Conservation (phyloP, 2,797 vertebrate species). For the Propithecus deckenii region DNA sequence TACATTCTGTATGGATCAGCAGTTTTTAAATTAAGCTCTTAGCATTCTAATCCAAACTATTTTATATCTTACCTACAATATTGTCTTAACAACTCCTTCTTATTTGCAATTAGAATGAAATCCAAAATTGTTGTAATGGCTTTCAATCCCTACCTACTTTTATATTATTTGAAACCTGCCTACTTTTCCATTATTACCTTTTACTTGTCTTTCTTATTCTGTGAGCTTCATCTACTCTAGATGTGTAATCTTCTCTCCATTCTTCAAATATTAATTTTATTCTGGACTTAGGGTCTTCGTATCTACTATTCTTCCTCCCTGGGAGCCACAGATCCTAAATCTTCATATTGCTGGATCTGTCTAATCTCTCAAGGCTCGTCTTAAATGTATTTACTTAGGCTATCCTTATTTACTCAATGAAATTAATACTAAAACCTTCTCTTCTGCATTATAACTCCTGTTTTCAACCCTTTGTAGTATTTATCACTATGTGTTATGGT, state of each 20-base stretch:
- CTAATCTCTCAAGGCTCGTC: not conserved
- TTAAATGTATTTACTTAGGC: not conserved
- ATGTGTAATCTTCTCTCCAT: not conserved
- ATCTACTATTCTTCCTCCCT: not conserved
- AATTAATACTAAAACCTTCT: not conserved
- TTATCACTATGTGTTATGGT: not conserved
- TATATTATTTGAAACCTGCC: not conserved
- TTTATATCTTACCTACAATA: not conserved
- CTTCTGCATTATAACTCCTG: not conserved
- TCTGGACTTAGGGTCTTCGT: not conserved
- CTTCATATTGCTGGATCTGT: not conserved
- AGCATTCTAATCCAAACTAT: not conserved
- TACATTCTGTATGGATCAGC: accelerated
- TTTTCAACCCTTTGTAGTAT: not conserved
- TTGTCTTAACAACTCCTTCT: not conserved
- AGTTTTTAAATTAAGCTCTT: not conserved
- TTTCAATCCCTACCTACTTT: not conserved
- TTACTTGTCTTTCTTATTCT: not conserved
- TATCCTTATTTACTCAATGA: not conserved
- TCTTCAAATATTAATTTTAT: not conserved
- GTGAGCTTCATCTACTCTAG: not conserved
- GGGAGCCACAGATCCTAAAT: not conserved
- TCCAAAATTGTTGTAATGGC: not conserved
- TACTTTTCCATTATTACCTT: not conserved
- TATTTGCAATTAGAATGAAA: not conserved